Evolutionary conservation across 37 sponge, comb jelly and placozoan species (phyloP).

Genomic region (Diacarnus erythraeanus): DNA sequence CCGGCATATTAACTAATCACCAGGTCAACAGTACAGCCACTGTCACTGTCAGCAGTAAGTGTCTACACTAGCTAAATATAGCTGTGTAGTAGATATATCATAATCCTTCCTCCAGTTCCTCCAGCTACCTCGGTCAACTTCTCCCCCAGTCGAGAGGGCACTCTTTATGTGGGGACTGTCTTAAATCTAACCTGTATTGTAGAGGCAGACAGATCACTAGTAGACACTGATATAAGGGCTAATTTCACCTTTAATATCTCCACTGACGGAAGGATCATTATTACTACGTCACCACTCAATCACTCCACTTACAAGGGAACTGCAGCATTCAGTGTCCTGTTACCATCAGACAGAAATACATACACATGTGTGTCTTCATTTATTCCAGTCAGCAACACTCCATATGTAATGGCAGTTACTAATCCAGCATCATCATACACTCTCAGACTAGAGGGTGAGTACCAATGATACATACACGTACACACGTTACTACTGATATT

Average conservation of each 20-base stretch:
- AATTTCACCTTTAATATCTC: background rate
- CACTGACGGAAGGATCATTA: background rate
- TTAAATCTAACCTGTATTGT: conserved; percentile 6
- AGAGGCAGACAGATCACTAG: background rate
- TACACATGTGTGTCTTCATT: background rate
- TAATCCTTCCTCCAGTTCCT: too few relatives aligned
- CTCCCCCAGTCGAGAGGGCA: background rate
- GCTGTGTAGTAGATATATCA: background rate
- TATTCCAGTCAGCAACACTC: background rate
- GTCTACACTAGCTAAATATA: background rate
- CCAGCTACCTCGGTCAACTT: background rate
- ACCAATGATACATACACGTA: too few relatives aligned
- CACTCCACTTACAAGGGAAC: background rate
- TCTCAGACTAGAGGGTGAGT: too few relatives aligned
- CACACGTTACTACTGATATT: background rate
- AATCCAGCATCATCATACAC: background rate
- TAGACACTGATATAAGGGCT: background rate
- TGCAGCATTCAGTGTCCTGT: background rate
- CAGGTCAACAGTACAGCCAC: background rate
- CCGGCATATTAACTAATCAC: background rate
- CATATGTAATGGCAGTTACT: background rate
- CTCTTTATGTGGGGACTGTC: background rate
- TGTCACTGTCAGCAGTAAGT: conserved; percentile 19
- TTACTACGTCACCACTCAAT: background rate
- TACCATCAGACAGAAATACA: background rate